A percentile compares a stretch with the other conserved stretches of the same genome.
phyloP scores from a whole-genome alignment of 2,113 vertebrate species.

The Perca flavescens region DNA sequence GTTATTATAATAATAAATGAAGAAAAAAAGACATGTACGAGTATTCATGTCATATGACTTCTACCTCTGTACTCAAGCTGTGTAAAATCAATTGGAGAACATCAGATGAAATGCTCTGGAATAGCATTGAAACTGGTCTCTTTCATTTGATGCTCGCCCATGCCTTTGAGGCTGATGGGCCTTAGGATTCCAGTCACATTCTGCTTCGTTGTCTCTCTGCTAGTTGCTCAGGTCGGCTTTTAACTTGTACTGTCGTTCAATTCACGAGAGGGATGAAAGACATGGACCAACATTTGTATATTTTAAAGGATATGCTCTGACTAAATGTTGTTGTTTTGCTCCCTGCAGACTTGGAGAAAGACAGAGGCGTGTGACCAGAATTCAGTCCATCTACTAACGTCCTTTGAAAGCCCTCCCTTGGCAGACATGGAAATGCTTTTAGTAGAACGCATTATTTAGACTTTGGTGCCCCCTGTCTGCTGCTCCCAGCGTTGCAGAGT shows the following conservation, averaged over 20 bases:
- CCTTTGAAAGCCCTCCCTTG: conserved; percentile 44
- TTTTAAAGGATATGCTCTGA: conserved; percentile 32
- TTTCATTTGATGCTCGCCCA: not conserved
- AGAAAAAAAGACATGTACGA: not conserved
- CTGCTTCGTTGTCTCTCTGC: not conserved
- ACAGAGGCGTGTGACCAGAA: conserved; percentile 50
- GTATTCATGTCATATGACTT: conserved; percentile 4
- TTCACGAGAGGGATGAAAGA: conserved; percentile 44
- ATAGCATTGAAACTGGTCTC: not conserved
- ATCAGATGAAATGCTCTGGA: conserved; percentile 13
- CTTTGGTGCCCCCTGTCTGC: conserved; percentile 71
- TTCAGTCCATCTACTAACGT: conserved; percentile 42
- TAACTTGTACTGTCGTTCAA: conserved; percentile 44
- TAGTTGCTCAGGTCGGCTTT: conserved; percentile 44
- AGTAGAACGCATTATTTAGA: conserved; percentile 34
- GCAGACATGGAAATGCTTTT: conserved; percentile 65
- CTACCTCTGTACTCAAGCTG: not conserved
- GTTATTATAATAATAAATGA: not conserved
- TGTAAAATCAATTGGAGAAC: not conserved
- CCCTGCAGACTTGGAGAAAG: conserved; percentile 36
- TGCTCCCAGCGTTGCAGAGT: not conserved
- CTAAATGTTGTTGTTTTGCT: conserved; percentile 63
- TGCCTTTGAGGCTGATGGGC: not conserved
- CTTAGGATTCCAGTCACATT: conserved; percentile 49
- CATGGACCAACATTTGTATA: conserved; percentile 60